phyloP scores from a whole-genome alignment of 2,113 vertebrate species.

The Paedocypris sp. region DNA sequence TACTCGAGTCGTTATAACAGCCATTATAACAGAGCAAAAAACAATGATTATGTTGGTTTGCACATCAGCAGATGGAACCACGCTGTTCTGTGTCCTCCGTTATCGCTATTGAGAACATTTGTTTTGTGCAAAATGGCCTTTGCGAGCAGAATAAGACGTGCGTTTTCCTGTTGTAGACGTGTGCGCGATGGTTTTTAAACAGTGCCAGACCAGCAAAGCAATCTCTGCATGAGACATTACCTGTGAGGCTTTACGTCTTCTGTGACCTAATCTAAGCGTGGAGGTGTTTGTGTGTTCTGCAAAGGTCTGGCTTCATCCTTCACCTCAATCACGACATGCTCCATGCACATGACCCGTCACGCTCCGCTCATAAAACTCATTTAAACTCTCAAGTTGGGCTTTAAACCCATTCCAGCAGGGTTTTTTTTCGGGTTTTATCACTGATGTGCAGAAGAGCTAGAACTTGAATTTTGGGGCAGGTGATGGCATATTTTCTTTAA shows the following conservation, averaged over 20 bases:
- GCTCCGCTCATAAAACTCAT: not conserved
- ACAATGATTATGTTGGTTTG: too few species aligned
- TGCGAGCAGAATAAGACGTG: too few species aligned
- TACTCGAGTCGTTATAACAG: too few species aligned
- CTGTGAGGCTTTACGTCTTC: not conserved
- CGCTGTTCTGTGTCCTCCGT: too few species aligned
- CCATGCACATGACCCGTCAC: not conserved
- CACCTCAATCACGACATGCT: conserved; percentile 15
- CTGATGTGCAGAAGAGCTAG: too few species aligned
- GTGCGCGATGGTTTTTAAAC: too few species aligned
- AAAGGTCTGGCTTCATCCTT: conserved; percentile 16
- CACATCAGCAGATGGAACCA: too few species aligned
- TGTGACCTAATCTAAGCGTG: not conserved
- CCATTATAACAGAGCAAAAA: too few species aligned
- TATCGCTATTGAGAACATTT: too few species aligned
- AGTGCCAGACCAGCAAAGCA: conserved; percentile 5
- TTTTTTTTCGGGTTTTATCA: not conserved
- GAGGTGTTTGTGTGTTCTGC: not conserved
- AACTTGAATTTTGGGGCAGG: not conserved
- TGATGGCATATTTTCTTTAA: too few species aligned
- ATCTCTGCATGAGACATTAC: not conserved
- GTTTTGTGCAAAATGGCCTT: too few species aligned
- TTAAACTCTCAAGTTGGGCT: conserved; percentile 9
- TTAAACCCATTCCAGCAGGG: not conserved
- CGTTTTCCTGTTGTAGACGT: too few species aligned